Base-by-base conservation (phyloP, 2,797 vertebrate species). In the Phylloscopus collybita region DNA sequence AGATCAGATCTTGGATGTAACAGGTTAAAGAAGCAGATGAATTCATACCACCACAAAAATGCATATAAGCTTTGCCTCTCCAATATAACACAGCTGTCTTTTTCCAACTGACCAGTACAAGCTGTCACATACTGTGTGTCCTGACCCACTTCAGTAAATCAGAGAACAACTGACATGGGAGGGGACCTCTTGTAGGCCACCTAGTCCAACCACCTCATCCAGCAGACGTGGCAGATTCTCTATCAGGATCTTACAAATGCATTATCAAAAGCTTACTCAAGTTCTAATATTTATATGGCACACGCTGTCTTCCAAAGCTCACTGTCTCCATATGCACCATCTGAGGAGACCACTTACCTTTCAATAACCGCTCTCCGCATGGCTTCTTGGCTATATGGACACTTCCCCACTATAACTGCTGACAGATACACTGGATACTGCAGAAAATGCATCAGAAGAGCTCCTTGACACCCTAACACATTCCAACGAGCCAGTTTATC, bases 401-500 rank as follows among this genome's bases (percentile, higher is more conserved):
- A 99, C 92, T 97, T 98, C 4, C 99, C 99, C 67, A 99, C 98
- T 93, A 99, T 91, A 86, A 99, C 8, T 0, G 98, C 97, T 18
- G 97, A 98, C 91, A 99, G 97, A 97, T 99, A 99, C 61, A 99
- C 75, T 1, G 98, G 98, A 85, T 95, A 97, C 94, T 99, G 98
- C 29, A 99, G 97, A 95, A 98, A 99, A 94, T 99, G 99, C 97
- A 98, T 98, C 91, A 99, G 96, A 83, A 99, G 98, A 7, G 99
- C 99, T 4, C 99, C 99, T 90, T 99, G 99, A 96, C 99, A 99
- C 40, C 99, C 99, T 14, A 99, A 96, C 57, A 99, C 98, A 3
- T 97, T 98, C 99, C 99, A 99, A 54, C 99, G 98, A 36, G 99
- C 98, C 94, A 99, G 88, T 93, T 99, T 99, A 95, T 99, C 99